These are phyloP conservation scores for Catostylus mosaicus DNA, from an alignment of 30 jellyfish, hydroid and myxozoan species.

Conservation along the genomic window DNA sequence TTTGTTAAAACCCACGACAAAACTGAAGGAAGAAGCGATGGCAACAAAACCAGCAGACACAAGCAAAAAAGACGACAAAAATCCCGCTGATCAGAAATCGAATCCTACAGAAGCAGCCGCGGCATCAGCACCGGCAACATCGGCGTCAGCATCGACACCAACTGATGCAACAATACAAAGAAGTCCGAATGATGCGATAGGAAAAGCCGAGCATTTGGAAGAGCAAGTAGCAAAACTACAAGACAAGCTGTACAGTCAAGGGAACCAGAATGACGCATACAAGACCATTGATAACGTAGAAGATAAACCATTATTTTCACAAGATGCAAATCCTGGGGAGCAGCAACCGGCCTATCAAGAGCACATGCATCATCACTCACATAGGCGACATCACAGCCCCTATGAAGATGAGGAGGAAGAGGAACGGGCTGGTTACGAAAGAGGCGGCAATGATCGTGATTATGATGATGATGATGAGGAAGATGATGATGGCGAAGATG, in stretches of 20 bases:
- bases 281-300: slow-evolving; percentile 55
- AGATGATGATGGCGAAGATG: slow-evolving; percentile 29
- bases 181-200: slow-evolving; percentile 76
- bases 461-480: slow-evolving; percentile 61
- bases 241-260: slow-evolving; percentile 78
- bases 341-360: slow-evolving; percentile 58
- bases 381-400: slow-evolving; percentile 45
- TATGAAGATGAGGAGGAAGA: slow-evolving; percentile 64
- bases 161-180: slow-evolving; percentile 47
- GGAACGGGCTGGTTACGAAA: slow-evolving; percentile 28
- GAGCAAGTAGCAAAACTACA: slow-evolving; percentile 88
- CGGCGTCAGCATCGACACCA: slow-evolving; percentile 30
- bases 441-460: slow-evolving; percentile 55
- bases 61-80: slow-evolving; percentile 7
- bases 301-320: slow-evolving; percentile 65
- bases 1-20: slow-evolving; percentile 48
- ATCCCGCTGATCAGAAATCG: slow-evolving; percentile 3
- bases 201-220: slow-evolving; percentile 88
- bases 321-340: slow-evolving; percentile 46
- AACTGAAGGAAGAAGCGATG: slow-evolving; percentile 30
- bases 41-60: slow-evolving; percentile 11
- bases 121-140: slow-evolving; percentile 7
- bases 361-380: slow-evolving; percentile 56
- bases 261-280: slow-evolving; percentile 51
- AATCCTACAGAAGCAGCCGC: slow-evolving; percentile 5